Evolutionary conservation across 2,113 vertebrate species (phyloP).

Genomic region (Peromyscus maniculatus): DNA sequence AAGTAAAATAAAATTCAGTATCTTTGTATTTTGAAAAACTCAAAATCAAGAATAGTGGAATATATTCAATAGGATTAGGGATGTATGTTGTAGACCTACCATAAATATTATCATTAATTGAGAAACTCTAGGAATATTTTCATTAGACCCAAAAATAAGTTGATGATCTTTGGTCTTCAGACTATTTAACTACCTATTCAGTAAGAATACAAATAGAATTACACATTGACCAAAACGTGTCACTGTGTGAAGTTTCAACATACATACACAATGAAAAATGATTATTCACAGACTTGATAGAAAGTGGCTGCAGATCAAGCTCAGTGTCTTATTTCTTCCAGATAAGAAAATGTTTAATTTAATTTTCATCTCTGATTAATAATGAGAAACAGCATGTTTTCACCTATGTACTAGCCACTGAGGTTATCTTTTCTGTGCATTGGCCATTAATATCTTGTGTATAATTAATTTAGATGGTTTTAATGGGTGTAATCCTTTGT

Average conservation of each 20-base stretch:
- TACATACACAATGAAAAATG: neutral
- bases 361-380: slow-evolving; percentile 36
- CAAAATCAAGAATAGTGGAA: slow-evolving; percentile 12
- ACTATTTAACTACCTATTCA: slow-evolving; percentile 38
- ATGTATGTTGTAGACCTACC: neutral
- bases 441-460: slow-evolving; percentile 16
- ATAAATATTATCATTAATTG: slow-evolving; percentile 4
- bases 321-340: neutral
- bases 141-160: neutral
- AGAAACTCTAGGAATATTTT: slow-evolving; percentile 35
- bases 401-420: neutral
- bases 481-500: slow-evolving; percentile 1
- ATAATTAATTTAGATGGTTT: slow-evolving; percentile 13
- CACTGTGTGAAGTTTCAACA: neutral
- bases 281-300: neutral
- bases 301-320: too few species aligned
- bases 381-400: slow-evolving; percentile 12
- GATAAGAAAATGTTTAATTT: neutral
- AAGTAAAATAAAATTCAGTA: neutral
- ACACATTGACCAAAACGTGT: neutral
- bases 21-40: neutral
- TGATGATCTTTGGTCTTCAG: neutral
- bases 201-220: slow-evolving; percentile 24
- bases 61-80: slow-evolving; percentile 4
- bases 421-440: slow-evolving; percentile 38